Evolutionary conservation across 2,888 invertebrate species (phyloP), one percentile per base, ranked within the genome.

Genomic region (Caenorhabditis sp.): DNA sequence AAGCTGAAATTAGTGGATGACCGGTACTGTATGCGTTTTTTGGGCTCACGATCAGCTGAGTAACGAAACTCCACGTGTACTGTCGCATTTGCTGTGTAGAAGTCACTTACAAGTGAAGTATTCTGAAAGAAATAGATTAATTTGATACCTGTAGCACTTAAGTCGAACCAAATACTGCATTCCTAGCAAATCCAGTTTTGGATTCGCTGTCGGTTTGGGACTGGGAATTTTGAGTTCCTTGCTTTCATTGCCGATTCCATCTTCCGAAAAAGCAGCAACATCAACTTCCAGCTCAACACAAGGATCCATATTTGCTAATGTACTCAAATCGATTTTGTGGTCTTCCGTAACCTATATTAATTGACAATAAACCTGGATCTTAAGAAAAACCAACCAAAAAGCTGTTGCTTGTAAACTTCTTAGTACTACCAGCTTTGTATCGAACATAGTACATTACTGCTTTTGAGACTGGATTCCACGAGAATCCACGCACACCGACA

Each of bases 71-170:
- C 78, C 3, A 86, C 56, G 13, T 72, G 56, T 2, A 86, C 58
- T 11, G 86, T 86, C 1, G 80, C 85, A 55, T 86, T 86, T 1
- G 84, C 73, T 39, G 68, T n/a, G 58, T 83, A 85, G 56, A 79
- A 77, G 30, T 81, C 80, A 26, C 53, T 66, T 17, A 73, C 50
- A 0, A 68, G 32, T 9, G 68, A 48, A 2, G 68, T 68, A 35
- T 68, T 68, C 68, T 68, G 68, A 43, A 43, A 48, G 2, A 24
- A n/a, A n/a, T n/a, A n/a, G n/a, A n/a, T n/a, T n/a, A n/a, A n/a
- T 17, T 35, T n/a, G 24, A 24, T 4, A 6, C 17, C 9, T 53
- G 20, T 26, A 22, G 24, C 22, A 15, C 26, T 20, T 26, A 15
- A 15, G 13, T 11, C 26, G 13, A 22, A 41, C 61, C 35, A 55